Conservation (phyloP, 2,888 invertebrate species). For the Netelia fuscicornis region DNA sequence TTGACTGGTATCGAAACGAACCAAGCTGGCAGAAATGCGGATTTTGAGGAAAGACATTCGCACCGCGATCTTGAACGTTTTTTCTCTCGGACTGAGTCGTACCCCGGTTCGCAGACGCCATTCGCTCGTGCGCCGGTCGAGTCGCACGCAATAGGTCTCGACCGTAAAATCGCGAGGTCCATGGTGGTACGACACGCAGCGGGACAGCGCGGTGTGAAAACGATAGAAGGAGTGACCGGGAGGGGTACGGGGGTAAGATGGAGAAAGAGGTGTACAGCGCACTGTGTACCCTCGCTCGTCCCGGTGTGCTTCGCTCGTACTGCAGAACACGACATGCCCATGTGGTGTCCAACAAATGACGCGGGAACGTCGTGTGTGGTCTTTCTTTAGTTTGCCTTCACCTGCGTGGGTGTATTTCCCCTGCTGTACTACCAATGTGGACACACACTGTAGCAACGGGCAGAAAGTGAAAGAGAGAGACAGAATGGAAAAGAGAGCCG, state of each 20-base stretch:
- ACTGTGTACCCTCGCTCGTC: slow-evolving; percentile 72
- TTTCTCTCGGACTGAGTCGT: slow-evolving; percentile 39
- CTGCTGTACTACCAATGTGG: slow-evolving; percentile 48
- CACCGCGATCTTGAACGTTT: slow-evolving; percentile 38
- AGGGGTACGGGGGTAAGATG: not conserved
- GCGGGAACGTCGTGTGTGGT: slow-evolving; percentile 83
- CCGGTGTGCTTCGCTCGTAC: slow-evolving; percentile 19
- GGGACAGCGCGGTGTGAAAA: slow-evolving; percentile 76
- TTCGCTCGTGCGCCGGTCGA: slow-evolving; percentile 70
- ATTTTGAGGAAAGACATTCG: slow-evolving; percentile 32
- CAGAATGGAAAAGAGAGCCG: slow-evolving; percentile 10
- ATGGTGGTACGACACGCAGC: slow-evolving; percentile 78
- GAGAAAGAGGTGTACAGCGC: slow-evolving; percentile 79
- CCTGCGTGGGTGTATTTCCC: slow-evolving; percentile 80
- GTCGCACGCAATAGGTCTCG: slow-evolving; percentile 78
- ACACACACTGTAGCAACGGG: slow-evolving; percentile 26
- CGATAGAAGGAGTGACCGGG: slow-evolving; percentile 18
- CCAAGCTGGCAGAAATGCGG: too few relatives aligned
- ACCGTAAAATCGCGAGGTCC: slow-evolving; percentile 79
- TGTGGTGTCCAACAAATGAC: slow-evolving; percentile 84
- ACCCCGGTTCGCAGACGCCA: slow-evolving; percentile 37
- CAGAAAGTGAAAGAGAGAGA: not conserved
- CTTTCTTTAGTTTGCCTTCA: slow-evolving; percentile 72
- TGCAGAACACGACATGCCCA: slow-evolving; percentile 79
- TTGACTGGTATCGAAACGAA: not conserved